Percentiles rank a stretch among this genome's conserved stretches.
Evolutionary conservation across 2,797 vertebrate species (phyloP).

Genomic region (Phoebastria nigripes): DNA sequence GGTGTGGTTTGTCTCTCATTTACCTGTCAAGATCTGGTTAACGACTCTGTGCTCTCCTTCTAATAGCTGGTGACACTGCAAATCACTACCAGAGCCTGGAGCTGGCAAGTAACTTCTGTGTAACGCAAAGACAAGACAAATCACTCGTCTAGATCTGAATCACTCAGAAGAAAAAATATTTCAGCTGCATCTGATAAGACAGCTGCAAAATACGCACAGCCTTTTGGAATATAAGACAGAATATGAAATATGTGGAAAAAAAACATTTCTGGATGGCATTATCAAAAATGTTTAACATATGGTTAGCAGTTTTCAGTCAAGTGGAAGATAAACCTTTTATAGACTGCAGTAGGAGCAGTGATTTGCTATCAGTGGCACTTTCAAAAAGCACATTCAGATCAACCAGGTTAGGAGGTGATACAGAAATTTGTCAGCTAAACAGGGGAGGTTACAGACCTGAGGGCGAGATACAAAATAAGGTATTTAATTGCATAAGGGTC

Average conservation of each 20-base stretch:
- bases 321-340: not conserved
- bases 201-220: not conserved
- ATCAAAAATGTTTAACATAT: not conserved
- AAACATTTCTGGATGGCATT: not conserved
- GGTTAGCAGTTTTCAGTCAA: not conserved
- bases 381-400: not conserved
- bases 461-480: not conserved
- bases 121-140: not conserved
- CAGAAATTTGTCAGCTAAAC: not conserved
- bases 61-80: not conserved
- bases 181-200: constrained; percentile 7
- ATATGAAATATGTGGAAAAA: not conserved
- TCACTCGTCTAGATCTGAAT: not conserved
- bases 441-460: not conserved
- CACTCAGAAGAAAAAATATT: not conserved
- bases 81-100: not conserved
- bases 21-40: not conserved
- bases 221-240: not conserved
- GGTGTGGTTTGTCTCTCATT: not conserved
- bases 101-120: not conserved
- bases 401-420: not conserved
- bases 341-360: not conserved
- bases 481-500: not conserved
- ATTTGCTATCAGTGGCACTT: not conserved
- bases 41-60: not conserved